Evolutionary conservation across 2,113 vertebrate genomes (phyloP).

Genomic region (Girardinichthys multiradiatus): DNA sequence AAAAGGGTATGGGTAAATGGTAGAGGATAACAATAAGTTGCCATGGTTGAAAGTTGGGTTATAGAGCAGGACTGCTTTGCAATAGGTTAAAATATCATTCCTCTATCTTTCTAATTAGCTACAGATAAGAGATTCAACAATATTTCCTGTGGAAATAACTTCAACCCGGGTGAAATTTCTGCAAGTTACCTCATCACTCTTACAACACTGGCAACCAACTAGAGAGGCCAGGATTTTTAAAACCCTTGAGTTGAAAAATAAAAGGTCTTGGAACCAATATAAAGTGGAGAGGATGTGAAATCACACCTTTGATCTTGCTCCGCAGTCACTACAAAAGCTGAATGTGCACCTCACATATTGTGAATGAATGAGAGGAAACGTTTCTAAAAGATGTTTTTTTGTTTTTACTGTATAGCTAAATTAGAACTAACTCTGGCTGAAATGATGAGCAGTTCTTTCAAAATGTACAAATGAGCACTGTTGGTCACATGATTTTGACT

Average conservation of each 20-base stretch:
- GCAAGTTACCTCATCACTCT: constrained; percentile 95
- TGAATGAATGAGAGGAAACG: not conserved
- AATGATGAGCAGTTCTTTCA: constrained; percentile 13
- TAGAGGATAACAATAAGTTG: constrained; percentile 28
- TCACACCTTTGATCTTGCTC: constrained; percentile 82
- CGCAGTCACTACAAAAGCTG: constrained; percentile 42
- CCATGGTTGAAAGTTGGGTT: constrained; percentile 15
- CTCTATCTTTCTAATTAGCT: constrained; percentile 88
- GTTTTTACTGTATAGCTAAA: constrained; percentile 37
- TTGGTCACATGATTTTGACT: constrained; percentile 38
- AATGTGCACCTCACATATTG: constrained; percentile 3
- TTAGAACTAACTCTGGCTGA: constrained; percentile 23
- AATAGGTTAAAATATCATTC: constrained; percentile 86
- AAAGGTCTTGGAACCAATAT: constrained; percentile 56
- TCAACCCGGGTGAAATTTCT: constrained; percentile 92
- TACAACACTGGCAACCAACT: constrained; percentile 82
- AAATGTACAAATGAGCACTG: constrained; percentile 59
- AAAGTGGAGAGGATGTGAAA: constrained; percentile 80
- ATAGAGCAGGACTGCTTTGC: constrained; percentile 80
- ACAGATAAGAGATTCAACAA: constrained; percentile 82
- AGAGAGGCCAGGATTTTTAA: constrained; percentile 56
- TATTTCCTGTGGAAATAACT: constrained; percentile 99
- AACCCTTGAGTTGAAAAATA: constrained; percentile 52
- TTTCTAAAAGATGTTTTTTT: constrained; percentile 45
- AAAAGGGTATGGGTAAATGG: constrained; percentile 46